Evolutionary conservation across 2,113 vertebrate species (phyloP), one percentile per base, ranked within the genome.

Genomic region (Dissostichus mawsoni): DNA sequence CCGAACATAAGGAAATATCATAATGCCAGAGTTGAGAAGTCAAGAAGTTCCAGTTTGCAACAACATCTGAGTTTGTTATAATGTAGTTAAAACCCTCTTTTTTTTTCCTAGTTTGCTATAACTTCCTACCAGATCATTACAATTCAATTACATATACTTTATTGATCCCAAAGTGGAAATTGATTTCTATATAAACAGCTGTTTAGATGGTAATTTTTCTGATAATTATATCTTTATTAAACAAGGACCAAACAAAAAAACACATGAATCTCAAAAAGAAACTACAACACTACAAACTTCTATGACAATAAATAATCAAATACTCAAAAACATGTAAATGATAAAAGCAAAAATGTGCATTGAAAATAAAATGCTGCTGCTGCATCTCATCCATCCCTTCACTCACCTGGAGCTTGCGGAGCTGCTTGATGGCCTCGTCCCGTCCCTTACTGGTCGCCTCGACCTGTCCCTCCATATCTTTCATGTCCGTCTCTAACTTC

Each of bases 371-470:
- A 18, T 9, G 48, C 52, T 29, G 41, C 17, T 23, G 33, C 8
- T n/a, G 12, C 8, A 48, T 64, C 52, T 45, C 5, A 8, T 66
- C 47, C 14, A n/a, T 47, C 8, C 3, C 14, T 44, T 59, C 64
- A 41, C 8, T 62, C 16, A 98, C 98, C 96, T 99, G 98, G 55
- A 97, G 84, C 86, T 98, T 99, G 23, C 96, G 96, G 3, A 98
- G 96, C 77, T 99, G 98, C 90, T 99, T 99, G 89, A 98, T 95
- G 80, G 97, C 97, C 80, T 99, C 98, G 33, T 99, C 98, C 29
- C 97, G 92, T 56, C 93, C 96, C 78, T 97, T 98, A 80, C 91
- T 94, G 75, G 96, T 91, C 0, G 96, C 96, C 88, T 99, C 97
- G 1, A 96, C 95, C 84, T 99, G 97, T 25, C 96, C 96, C 87